Conservation (phyloP, 2,797 vertebrate species). For the Gila robusta region DNA sequence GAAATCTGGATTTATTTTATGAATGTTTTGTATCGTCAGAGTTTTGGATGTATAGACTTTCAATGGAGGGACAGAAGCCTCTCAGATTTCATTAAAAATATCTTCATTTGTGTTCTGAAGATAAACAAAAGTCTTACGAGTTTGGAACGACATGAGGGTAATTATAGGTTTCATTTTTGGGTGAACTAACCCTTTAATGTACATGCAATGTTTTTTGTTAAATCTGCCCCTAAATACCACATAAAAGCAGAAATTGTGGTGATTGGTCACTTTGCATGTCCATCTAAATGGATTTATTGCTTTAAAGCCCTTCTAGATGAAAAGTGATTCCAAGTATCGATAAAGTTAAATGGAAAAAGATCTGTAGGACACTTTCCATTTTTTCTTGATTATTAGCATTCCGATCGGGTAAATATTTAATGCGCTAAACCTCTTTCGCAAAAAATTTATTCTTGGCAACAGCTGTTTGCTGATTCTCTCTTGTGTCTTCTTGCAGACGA, state of each 20-base stretch:
- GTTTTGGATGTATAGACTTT: background rate
- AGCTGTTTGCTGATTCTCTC: background rate
- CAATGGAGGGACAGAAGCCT: background rate
- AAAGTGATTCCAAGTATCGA: background rate
- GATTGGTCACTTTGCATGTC: background rate
- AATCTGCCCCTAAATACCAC: background rate
- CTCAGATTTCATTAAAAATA: background rate
- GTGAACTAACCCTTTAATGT: background rate
- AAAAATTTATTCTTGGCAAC: too few relatives aligned
- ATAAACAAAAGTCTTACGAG: background rate
- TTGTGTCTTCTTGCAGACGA: conserved; percentile 83
- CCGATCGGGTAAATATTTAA: background rate
- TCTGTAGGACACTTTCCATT: background rate
- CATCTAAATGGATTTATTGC: background rate
- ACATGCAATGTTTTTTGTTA: too few relatives aligned
- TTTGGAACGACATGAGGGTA: too few relatives aligned
- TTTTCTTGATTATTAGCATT: background rate
- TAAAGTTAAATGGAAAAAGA: background rate
- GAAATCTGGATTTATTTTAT: background rate
- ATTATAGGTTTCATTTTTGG: background rate
- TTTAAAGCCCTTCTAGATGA: background rate
- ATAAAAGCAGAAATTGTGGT: background rate
- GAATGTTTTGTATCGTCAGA: background rate
- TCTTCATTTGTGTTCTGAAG: background rate
- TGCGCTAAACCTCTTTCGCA: background rate